A percentile compares a stretch with the other conserved stretches of the same genome.
These are phyloP conservation scores for Caiman crocodilus DNA, from an alignment of 2,797 vertebrate species.

Conservation along the genomic window DNA sequence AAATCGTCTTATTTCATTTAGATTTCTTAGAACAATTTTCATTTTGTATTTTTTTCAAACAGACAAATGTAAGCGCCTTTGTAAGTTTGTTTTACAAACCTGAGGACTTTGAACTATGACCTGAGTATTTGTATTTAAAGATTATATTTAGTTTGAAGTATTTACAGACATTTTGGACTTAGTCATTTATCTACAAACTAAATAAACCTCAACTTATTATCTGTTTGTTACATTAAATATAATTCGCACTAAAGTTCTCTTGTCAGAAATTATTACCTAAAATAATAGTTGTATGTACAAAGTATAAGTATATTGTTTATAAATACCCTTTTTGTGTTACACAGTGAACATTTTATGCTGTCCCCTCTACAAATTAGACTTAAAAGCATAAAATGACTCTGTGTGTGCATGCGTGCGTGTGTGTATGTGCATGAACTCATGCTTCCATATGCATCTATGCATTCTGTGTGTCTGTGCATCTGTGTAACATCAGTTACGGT, in stretches of 20 bases:
- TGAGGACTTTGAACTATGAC: not conserved
- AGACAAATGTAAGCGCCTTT: constrained; percentile 7
- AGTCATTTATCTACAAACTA: constrained; percentile 7
- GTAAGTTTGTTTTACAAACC: constrained; percentile 16
- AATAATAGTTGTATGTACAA: not conserved
- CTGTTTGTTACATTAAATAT: constrained; percentile 16
- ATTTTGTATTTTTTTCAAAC: constrained; percentile 5
- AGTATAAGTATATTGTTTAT: not conserved
- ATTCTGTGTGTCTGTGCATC: too few relatives aligned
- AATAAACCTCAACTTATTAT: not conserved
- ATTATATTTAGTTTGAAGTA: not conserved
- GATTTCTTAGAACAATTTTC: not conserved
- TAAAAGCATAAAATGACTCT: not conserved
- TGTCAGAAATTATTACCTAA: constrained; percentile 9
- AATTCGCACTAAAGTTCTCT: not conserved
- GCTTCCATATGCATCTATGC: too few relatives aligned
- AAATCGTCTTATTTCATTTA: not conserved
- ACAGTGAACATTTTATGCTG: not conserved
- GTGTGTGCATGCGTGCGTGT: too few relatives aligned
- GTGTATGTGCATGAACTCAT: too few relatives aligned
- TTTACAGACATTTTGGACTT: not conserved
- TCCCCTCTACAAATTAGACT: not conserved
- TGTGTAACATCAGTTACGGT: not conserved
- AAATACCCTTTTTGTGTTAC: not conserved
- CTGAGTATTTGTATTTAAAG: not conserved